Evolutionary conservation across 1,140 invertebrate species (phyloP).

Genomic region (Adelges cooleyi): DNA sequence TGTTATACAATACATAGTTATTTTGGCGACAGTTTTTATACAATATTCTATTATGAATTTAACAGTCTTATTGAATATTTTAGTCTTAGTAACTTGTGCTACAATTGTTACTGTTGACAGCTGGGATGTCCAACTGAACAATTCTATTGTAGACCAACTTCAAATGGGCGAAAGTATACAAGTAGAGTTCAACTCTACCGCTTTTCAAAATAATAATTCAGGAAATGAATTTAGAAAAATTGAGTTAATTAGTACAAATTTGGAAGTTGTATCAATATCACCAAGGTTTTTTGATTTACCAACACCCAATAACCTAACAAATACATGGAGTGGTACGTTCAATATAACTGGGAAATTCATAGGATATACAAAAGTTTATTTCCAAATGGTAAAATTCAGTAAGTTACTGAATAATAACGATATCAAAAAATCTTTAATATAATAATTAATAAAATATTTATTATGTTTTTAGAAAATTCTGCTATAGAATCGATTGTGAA

Average conservation of each 20-base stretch:
- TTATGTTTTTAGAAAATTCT: slow-evolving; percentile 5
- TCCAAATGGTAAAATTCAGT: slow-evolving; percentile 2
- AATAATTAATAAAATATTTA: no score
- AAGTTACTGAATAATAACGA: neutral
- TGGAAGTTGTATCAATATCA: neutral
- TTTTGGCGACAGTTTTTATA: no score
- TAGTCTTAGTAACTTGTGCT: no score
- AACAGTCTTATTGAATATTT: no score
- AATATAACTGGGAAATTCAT: slow-evolving; percentile 1
- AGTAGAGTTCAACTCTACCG: neutral
- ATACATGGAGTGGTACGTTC: neutral
- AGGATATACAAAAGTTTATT: slow-evolving; percentile 4
- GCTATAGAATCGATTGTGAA: neutral
- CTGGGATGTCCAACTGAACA: neutral
- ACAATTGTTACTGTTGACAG: no score
- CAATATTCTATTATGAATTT: no score
- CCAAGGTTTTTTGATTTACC: neutral
- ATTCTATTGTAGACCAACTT: neutral
- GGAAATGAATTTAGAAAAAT: neutral
- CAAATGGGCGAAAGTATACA: neutral
- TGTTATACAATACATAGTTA: no score
- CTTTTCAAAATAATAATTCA: neutral
- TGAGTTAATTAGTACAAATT: neutral
- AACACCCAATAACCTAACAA: neutral
- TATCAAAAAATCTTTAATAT: neutral